Evolutionary conservation across 2,888 invertebrate species (phyloP).

Genomic region (Lysandra coridon): DNA sequence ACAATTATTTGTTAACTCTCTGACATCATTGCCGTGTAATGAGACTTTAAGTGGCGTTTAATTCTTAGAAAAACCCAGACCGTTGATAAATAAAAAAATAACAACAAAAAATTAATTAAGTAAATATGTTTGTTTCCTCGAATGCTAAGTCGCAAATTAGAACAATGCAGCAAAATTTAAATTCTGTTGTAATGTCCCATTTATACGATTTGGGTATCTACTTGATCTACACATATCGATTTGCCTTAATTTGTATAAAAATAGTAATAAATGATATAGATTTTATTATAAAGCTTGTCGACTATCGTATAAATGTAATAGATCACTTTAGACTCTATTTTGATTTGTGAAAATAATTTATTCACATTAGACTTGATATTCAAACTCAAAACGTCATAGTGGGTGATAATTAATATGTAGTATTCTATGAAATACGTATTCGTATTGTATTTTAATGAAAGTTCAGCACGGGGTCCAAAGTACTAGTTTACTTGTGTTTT

Average conservation of each 20-base stretch:
- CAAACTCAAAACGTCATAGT: not conserved
- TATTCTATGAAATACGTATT: not conserved
- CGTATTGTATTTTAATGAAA: slow-evolving; percentile 27
- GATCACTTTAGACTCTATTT: no score
- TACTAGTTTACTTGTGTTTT: not conserved
- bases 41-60: not conserved
- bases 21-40: slow-evolving; percentile 2
- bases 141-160: not conserved
- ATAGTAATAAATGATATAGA: no score
- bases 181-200: not conserved
- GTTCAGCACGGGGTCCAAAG: slow-evolving; percentile 20
- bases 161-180: not conserved
- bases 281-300: no score
- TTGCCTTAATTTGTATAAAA: no score
- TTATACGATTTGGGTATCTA: no score
- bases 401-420: slow-evolving; percentile 1
- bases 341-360: not conserved
- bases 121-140: not conserved
- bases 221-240: no score
- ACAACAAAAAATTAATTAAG: not conserved
- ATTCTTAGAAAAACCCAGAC: not conserved
- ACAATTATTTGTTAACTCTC: not conserved
- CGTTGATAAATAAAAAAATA: not conserved
- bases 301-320: no score
- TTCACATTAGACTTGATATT: not conserved